Percentiles rank a stretch among this genome's conserved stretches.
Evolutionary conservation across 2,888 invertebrate genomes (phyloP).

Genomic region (Trichogramma evanescens): DNA sequence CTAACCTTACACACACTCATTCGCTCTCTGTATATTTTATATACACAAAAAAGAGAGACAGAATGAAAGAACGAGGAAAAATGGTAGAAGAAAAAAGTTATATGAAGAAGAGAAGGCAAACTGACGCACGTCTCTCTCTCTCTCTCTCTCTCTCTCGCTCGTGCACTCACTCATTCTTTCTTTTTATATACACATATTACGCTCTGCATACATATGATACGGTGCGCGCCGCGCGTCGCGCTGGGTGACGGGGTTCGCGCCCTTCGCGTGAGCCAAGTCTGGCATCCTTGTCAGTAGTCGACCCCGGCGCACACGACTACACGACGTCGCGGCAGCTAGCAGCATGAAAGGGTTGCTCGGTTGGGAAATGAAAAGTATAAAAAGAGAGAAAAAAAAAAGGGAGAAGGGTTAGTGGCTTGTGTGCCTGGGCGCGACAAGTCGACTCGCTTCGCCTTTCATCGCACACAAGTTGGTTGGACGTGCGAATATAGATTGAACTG

Average conservation of each 20-base stretch:
- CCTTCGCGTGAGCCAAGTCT: not conserved
- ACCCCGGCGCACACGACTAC: not conserved
- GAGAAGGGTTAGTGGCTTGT: conserved; percentile 5
- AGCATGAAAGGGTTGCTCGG: conserved; percentile 12
- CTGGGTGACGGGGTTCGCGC: conserved; percentile 11
- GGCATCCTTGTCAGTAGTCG: not conserved
- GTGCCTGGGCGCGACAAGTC: conserved; percentile 28
- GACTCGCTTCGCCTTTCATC: not conserved
- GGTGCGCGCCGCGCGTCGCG: not conserved
- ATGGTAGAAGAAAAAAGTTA: not conserved
- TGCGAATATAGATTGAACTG: conserved; percentile 49
- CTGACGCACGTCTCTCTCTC: no score
- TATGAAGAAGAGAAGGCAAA: no score
- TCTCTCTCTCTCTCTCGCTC: not conserved
- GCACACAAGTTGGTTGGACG: conserved; percentile 39
- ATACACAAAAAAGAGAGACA: not conserved
- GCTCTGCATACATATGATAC: no score
- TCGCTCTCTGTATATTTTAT: not conserved
- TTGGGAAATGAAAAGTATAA: not conserved
- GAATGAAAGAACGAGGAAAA: not conserved
- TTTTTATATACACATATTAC: not conserved
- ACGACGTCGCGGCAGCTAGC: conserved; percentile 6
- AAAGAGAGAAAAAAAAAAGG: not conserved
- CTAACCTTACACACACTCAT: not conserved
- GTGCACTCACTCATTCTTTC: conserved; percentile 4